A percentile compares a stretch with the other conserved stretches of the same genome.
Evolutionary conservation across 2,888 invertebrate genomes (phyloP).

Genomic region (Bunonema sp.): DNA sequence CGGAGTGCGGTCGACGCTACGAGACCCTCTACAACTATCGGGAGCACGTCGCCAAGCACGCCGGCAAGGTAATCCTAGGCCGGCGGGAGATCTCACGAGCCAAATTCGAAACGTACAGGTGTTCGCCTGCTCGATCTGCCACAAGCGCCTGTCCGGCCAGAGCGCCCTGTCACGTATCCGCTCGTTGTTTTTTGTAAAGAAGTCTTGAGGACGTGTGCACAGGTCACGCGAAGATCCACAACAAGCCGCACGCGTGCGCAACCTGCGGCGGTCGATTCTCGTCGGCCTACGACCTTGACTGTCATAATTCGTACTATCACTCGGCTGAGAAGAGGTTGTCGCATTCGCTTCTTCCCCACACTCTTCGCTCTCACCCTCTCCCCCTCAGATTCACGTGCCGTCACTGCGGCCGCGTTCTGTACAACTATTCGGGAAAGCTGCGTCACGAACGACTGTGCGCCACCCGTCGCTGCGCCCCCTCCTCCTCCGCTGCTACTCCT

Average conservation of each 20-base stretch:
- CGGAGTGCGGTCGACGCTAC: constrained; percentile 2
- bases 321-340: neutral
- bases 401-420: constrained; percentile 2
- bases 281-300: constrained; percentile 1
- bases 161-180: constrained; percentile 1
- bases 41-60: constrained; percentile 2
- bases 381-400: constrained; percentile 1
- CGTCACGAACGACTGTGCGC: constrained; percentile 1
- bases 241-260: constrained; percentile 2
- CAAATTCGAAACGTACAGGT: no score
- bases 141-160: constrained; percentile 2
- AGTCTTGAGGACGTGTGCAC: neutral
- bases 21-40: constrained; percentile 3
- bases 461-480: no score
- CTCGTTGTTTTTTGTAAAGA: neutral
- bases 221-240: constrained; percentile 3
- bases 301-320: constrained; percentile 1
- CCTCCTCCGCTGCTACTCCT: no score
- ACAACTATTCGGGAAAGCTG: constrained; percentile 2
- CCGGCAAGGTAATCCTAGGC: no score
- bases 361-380: no score
- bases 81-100: no score
- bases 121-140: neutral
- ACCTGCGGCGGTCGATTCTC: constrained; percentile 1
- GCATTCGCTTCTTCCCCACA: no score